A percentile compares a stretch with the other conserved stretches of the same genome.
These are phyloP conservation scores for Channa maculata DNA, from an alignment of 2,113 vertebrate species.

Conservation along the genomic window DNA sequence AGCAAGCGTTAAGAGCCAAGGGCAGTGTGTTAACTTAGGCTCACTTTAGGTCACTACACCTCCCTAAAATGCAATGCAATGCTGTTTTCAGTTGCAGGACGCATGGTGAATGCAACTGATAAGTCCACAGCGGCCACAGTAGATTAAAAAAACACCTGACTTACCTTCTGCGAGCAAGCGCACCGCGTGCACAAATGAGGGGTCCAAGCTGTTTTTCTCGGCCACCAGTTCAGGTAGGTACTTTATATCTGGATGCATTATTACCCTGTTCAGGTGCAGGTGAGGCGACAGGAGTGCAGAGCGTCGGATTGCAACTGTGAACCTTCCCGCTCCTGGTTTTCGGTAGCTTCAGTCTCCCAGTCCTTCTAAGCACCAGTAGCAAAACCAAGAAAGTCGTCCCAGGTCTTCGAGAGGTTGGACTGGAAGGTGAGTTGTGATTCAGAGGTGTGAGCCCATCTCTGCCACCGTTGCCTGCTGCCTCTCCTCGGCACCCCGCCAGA, in stretches of 20 bases:
- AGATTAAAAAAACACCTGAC: conserved; percentile 41
- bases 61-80: conserved; percentile 16
- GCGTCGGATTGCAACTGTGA: conserved; percentile 62
- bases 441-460: conserved; percentile 80
- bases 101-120: not conserved
- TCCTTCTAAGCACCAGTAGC: conserved; percentile 24
- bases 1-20: conserved; percentile 25
- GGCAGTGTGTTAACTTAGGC: conserved; percentile 11
- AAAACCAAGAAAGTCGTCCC: conserved; percentile 24
- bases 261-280: conserved; percentile 75
- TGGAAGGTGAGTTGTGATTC: conserved; percentile 66
- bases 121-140: conserved; percentile 9
- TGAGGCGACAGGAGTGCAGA: conserved; percentile 69
- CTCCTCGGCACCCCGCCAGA: conserved; percentile 65
- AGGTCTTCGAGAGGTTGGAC: conserved; percentile 41
- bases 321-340: conserved; percentile 43
- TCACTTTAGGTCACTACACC: not conserved
- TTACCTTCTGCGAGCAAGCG: conserved; percentile 94
- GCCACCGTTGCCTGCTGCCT: conserved; percentile 64
- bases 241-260: conserved; percentile 91
- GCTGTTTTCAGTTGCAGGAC: conserved; percentile 2
- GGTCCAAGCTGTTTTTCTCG: conserved; percentile 92
- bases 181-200: conserved; percentile 92
- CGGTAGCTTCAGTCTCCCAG: conserved; percentile 31
- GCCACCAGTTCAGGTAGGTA: conserved; percentile 93